phyloP scores from a whole-genome alignment of 2,797 vertebrate genomes.

The Enteromius thamalakanensis region DNA sequence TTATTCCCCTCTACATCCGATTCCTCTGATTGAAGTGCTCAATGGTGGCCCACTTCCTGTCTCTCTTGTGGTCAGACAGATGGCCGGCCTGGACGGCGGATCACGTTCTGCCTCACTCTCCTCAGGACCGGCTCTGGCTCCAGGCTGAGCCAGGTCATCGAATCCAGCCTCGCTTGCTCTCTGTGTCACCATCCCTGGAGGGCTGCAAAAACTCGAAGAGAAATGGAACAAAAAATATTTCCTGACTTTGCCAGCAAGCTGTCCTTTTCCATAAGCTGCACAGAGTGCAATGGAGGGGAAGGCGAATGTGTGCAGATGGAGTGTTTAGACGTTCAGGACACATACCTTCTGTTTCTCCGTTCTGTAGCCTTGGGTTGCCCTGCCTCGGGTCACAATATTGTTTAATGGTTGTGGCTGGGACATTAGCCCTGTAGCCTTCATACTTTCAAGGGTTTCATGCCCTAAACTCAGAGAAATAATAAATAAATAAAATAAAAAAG shows the following conservation, averaged over 20 bases:
- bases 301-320: slow-evolving; percentile 39
- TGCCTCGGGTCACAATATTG: slow-evolving; percentile 68
- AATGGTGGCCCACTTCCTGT: slow-evolving; percentile 19
- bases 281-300: slow-evolving; percentile 13
- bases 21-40: neutral
- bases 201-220: slow-evolving; percentile 53
- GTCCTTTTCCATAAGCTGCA: slow-evolving; percentile 39
- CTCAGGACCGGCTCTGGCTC: slow-evolving; percentile 12
- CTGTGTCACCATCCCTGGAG: slow-evolving; percentile 52
- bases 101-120: slow-evolving; percentile 7
- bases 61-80: slow-evolving; percentile 40
- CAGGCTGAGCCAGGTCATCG: slow-evolving; percentile 19
- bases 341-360: slow-evolving; percentile 56
- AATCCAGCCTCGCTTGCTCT: slow-evolving; percentile 40
- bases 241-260: slow-evolving; percentile 54
- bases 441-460: neutral
- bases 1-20: neutral
- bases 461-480: neutral
- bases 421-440: slow-evolving; percentile 36
- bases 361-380: slow-evolving; percentile 62
- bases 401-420: slow-evolving; percentile 69
- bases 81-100: slow-evolving; percentile 21
- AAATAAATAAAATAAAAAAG: slow-evolving; percentile 1
- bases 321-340: slow-evolving; percentile 36
- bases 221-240: slow-evolving; percentile 67